Conservation (phyloP, 2,113 vertebrate species). For the Psilopsiagon aurifrons region DNA sequence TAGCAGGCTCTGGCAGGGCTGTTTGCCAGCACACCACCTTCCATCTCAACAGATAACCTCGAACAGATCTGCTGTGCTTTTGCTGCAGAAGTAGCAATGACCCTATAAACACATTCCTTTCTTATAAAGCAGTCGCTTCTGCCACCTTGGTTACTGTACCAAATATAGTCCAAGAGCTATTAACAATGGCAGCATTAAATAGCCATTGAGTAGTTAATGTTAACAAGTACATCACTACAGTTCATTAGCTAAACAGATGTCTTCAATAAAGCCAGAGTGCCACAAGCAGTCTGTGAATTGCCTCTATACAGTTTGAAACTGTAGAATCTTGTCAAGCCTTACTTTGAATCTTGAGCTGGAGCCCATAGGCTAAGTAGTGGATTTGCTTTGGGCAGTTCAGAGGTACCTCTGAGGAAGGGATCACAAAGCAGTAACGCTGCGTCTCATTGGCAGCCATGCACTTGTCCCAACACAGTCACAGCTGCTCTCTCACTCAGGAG, state of each 20-base stretch:
- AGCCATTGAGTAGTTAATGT: neutral
- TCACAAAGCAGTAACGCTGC: fast-evolving
- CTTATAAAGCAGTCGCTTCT: neutral
- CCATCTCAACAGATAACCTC: neutral
- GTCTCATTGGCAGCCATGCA: neutral
- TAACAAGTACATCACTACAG: neutral
- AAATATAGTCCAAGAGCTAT: neutral
- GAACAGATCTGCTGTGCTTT: neutral
- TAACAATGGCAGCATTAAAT: neutral
- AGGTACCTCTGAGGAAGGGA: neutral
- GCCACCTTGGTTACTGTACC: neutral
- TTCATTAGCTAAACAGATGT: neutral
- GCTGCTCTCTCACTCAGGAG: neutral
- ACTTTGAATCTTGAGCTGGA: neutral
- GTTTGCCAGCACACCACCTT: neutral
- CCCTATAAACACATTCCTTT: too few relatives aligned
- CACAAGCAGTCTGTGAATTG: neutral
- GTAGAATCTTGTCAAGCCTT: neutral
- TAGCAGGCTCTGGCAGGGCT: neutral
- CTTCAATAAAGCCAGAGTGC: fast-evolving
- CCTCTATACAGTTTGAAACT: neutral
- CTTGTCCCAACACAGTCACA: fast-evolving
- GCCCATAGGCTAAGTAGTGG: neutral
- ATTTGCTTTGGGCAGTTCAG: neutral
- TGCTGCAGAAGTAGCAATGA: neutral